Conservation (phyloP, 2,113 vertebrate genomes). For the Anser cygnoides region DNA sequence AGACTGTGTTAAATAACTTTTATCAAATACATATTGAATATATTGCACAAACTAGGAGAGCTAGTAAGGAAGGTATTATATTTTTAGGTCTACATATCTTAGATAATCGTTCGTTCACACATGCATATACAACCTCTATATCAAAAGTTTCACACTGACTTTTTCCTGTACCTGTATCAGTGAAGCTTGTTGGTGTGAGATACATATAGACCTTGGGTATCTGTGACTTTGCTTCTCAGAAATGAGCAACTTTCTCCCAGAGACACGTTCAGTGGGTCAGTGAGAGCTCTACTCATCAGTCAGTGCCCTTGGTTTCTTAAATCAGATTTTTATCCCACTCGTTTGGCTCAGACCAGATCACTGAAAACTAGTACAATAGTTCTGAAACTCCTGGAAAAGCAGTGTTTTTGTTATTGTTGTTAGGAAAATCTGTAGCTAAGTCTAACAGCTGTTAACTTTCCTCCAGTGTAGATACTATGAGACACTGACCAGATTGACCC, state of each 20-base stretch:
- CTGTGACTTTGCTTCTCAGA: background rate
- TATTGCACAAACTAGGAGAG: background rate
- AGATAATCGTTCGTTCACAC: background rate
- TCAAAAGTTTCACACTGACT: fast-evolving
- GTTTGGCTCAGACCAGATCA: background rate
- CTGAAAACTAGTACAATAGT: background rate
- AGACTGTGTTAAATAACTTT: background rate
- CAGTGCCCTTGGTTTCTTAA: background rate
- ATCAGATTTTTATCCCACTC: background rate
- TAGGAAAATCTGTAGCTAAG: background rate
- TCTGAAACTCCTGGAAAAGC: background rate
- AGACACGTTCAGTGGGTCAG: background rate
- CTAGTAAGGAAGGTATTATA: background rate
- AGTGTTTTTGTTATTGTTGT: background rate
- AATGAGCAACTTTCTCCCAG: background rate
- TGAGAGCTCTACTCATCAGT: background rate
- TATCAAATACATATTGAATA: background rate
- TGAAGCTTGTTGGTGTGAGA: background rate
- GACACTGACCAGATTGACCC: background rate
- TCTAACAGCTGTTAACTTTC: background rate
- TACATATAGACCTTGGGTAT: background rate
- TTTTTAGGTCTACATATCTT: background rate
- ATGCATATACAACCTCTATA: background rate
- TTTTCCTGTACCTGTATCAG: background rate
- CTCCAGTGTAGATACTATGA: background rate